Base-by-base conservation (phyloP, 2,888 invertebrate genomes). In the Muschampia plurimacula region DNA sequence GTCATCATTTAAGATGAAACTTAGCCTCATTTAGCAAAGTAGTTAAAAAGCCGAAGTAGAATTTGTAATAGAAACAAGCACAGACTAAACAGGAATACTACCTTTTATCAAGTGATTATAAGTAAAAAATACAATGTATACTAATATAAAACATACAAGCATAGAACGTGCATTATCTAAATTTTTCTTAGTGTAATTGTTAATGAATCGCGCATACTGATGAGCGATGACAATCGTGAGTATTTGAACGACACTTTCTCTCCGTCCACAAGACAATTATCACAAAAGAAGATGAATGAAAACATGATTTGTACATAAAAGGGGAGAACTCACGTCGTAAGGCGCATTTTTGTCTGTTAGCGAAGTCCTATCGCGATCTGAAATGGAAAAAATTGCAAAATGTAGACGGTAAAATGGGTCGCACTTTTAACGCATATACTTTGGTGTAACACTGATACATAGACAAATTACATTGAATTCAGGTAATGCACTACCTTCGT, bases 291-390 rank as follows among this genome's bases (percentile, higher is more conserved):
- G 76, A 84, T 87, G 83, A 86, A 88, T 87, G 84, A 85, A 81
- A 83, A 80, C 80, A 77, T 75, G 75, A 73, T 73, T 77, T 80
- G 79, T 77, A 81, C 74, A 75, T 75, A 75, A 79, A 67, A 81
- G 78, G 77, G 73, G 70, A 79, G 76, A 88, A 96, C 96, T 96
- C 89, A 96, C 96, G 85, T 96, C 96, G 89, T 95, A 95, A 74
- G 95, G 95, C 80, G 91, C 95, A 92, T 95, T 94, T 93, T 95
- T 96, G 85, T 96, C 96, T 74, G 95, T 95, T 78, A 95, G 94
- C 60, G 95, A 95, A 76, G 89, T 91, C 86, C 95, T 95, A 88
- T 95, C 96, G 83, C 95, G 91, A 94, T 95, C 95, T 95, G 94
- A 74, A 95, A 95, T 74, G 77, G 83, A 82, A 86, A 88, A 87